These are phyloP conservation scores for Drosophila tani DNA, from an alignment of 1,140 invertebrate species.

Conservation along the genomic window DNA sequence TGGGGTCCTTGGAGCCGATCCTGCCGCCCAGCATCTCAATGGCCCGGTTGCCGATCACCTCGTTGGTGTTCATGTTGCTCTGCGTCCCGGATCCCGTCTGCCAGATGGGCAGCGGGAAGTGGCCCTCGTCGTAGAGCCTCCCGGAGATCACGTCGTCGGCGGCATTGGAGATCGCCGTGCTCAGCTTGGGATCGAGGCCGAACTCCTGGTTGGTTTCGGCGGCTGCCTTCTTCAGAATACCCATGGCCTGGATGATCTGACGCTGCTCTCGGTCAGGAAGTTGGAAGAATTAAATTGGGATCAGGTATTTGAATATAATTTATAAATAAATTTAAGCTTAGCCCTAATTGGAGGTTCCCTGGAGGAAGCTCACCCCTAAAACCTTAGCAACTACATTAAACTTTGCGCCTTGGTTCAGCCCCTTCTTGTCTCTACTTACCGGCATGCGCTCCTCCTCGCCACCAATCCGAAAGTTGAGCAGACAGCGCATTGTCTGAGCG, in stretches of 20 bases:
- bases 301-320: too few species aligned
- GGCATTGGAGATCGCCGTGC: constrained; percentile 94
- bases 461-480: constrained; percentile 99
- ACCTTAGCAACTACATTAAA: too few species aligned
- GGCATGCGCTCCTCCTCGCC: constrained; percentile 96
- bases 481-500: constrained; percentile 97
- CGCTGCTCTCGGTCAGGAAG: constrained; percentile 86
- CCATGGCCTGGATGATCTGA: constrained; percentile 97
- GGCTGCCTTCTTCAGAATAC: constrained; percentile 98
- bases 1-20: constrained; percentile 95
- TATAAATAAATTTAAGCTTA: too few species aligned
- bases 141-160: constrained; percentile 98
- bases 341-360: too few species aligned
- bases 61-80: constrained; percentile 99
- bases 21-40: constrained; percentile 97
- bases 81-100: constrained; percentile 99
- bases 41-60: constrained; percentile 96
- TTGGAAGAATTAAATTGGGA: not conserved
- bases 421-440: constrained; percentile 86
- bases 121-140: constrained; percentile 94
- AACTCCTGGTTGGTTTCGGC: constrained; percentile 97
- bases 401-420: too few species aligned
- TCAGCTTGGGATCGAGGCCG: constrained; percentile 94
- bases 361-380: too few species aligned
- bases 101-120: constrained; percentile 99